Conservation (phyloP, 64 coral and sea anemone species). For the Cladopsammia gracilis region DNA sequence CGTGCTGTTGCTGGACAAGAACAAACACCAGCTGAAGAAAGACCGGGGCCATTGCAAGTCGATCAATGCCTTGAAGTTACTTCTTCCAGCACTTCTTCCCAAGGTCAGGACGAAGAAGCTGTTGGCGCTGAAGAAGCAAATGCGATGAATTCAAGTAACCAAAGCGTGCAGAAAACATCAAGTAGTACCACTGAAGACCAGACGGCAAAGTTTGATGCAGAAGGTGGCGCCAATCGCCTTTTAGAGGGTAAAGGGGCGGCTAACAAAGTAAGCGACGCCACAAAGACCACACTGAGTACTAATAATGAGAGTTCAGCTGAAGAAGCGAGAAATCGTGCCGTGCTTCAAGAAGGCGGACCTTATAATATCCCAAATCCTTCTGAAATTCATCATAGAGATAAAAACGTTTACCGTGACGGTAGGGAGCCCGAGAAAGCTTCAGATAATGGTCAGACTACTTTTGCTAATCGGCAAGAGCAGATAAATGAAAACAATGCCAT, state of each 20-base stretch:
- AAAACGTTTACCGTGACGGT: too few relatives aligned
- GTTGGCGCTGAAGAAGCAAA: neutral
- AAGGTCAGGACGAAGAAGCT: neutral
- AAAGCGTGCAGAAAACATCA: neutral
- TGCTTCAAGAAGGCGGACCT: too few relatives aligned
- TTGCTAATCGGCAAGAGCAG: neutral
- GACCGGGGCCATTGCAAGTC: neutral
- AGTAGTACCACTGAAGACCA: neutral
- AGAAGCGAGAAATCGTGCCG: neutral
- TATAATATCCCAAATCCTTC: neutral
- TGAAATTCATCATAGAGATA: too few relatives aligned
- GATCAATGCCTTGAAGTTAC: too few relatives aligned
- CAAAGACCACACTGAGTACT: neutral
- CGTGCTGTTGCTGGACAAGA: neutral
- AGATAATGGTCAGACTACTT: neutral
- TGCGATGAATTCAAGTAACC: neutral
- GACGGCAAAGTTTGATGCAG: neutral
- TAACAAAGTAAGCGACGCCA: neutral
- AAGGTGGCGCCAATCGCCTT: too few relatives aligned
- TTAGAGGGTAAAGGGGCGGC: neutral
- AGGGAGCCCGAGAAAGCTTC: neutral
- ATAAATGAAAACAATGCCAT: neutral
- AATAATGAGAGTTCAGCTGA: neutral
- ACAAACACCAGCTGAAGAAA: neutral
- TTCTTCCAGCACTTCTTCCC: neutral